Conservation (phyloP, 30 jellyfish, hydroid and myxozoan genomes). For the Cassiopea xamachana region DNA sequence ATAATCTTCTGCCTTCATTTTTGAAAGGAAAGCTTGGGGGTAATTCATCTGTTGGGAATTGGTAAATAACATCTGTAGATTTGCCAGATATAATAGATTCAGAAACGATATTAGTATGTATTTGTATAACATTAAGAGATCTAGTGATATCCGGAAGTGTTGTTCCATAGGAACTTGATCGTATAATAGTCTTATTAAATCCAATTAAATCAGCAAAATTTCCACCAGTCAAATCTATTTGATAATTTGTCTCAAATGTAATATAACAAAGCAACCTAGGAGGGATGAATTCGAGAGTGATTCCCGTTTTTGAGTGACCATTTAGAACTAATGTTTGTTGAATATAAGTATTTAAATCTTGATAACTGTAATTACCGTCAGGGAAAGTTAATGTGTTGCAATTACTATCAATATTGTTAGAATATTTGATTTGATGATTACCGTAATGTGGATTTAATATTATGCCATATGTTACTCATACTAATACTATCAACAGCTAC, state of each 20-base stretch:
- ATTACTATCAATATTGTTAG: background rate
- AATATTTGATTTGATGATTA: background rate
- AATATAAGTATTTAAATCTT: background rate
- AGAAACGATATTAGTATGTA: background rate
- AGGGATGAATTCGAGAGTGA: background rate
- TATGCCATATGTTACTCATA: background rate
- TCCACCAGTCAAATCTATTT: background rate
- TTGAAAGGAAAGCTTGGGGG: background rate
- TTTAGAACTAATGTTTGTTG: background rate
- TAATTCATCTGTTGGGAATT: background rate
- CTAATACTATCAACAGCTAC: background rate
- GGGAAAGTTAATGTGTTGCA: background rate
- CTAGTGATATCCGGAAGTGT: background rate
- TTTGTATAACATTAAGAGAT: background rate
- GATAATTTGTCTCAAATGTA: background rate
- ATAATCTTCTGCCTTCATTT: background rate
- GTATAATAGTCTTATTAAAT: too few species aligned
- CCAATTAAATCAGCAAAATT: background rate
- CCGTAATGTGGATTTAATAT: background rate
- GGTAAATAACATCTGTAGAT: background rate
- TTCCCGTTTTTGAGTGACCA: background rate
- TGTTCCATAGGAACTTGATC: background rate
- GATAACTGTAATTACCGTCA: background rate
- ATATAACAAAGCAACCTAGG: background rate
- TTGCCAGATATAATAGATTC: background rate